Conservation (phyloP, 2,113 vertebrate genomes). For the Furnarius figulus region DNA sequence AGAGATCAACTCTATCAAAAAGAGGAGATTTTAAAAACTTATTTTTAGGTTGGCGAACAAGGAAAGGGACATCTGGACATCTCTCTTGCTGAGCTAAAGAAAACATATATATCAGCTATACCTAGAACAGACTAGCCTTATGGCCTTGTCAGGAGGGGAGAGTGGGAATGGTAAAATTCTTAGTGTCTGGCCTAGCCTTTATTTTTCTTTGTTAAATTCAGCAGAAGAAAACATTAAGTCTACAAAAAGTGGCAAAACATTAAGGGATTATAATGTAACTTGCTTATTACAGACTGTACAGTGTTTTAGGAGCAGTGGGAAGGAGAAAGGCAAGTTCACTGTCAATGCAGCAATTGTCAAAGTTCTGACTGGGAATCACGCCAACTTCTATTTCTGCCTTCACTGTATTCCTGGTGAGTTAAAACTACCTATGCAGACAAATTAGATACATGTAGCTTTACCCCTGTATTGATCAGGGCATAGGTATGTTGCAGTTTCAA, state of each 20-base stretch:
- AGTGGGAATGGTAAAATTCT: not conserved
- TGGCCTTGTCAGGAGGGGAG: not conserved
- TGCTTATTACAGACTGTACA: not conserved
- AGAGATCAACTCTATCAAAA: not conserved
- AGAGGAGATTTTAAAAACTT: not conserved
- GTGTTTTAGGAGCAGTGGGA: not conserved
- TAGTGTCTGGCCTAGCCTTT: not conserved
- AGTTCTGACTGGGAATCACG: not conserved
- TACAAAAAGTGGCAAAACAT: not conserved
- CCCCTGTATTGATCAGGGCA: not conserved
- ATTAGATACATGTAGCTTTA: not conserved
- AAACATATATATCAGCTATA: not conserved
- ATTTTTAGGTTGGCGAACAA: not conserved
- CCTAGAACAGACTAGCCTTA: not conserved
- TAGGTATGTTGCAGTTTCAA: not conserved
- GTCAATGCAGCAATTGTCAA: not conserved
- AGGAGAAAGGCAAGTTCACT: not conserved
- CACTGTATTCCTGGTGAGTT: not conserved
- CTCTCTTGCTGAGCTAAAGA: not conserved
- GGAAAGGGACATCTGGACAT: not conserved
- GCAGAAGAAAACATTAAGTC: not conserved
- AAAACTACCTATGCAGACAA: not conserved
- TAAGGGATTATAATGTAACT: not conserved
- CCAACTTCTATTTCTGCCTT: constrained; percentile 1
- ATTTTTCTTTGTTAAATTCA: not conserved